Evolutionary conservation across 2,888 invertebrate genomes (phyloP).

Genomic region (Caenorhabditis wallacei): DNA sequence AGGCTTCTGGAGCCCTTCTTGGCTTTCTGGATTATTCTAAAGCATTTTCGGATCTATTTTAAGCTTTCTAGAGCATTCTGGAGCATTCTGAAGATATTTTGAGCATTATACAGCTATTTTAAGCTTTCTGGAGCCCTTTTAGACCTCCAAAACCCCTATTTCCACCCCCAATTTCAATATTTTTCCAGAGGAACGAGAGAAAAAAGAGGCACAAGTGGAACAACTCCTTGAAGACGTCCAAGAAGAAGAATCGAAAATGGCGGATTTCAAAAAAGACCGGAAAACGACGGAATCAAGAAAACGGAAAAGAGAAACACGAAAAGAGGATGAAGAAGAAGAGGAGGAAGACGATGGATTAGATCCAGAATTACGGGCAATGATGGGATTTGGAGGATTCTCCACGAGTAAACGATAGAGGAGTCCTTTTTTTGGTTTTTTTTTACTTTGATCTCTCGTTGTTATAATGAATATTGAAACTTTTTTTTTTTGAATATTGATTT

Average conservation of each 20-base stretch:
- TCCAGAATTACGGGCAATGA: constrained; percentile 90
- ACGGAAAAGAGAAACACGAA: constrained; percentile 57
- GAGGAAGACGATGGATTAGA: constrained; percentile 84
- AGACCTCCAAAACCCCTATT: background rate
- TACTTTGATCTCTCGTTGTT: constrained; percentile 3
- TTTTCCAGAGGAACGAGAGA: constrained; percentile 83
- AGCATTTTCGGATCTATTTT: too few species aligned
- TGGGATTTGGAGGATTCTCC: constrained; percentile 94
- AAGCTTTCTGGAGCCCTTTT: too few species aligned
- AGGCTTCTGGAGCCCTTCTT: too few species aligned
- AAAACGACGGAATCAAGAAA: constrained; percentile 65
- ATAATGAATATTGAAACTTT: constrained; percentile 3
- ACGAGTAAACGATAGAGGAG: constrained; percentile 79
- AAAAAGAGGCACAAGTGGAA: constrained; percentile 93
- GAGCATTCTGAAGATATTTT: too few species aligned
- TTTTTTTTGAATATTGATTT: constrained; percentile 10
- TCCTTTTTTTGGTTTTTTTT: too few species aligned
- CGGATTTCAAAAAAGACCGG: constrained; percentile 88
- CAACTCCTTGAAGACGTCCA: constrained; percentile 84
- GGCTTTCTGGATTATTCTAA: too few species aligned
- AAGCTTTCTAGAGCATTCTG: too few species aligned
- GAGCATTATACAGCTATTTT: too few species aligned
- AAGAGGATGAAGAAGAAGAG: constrained; percentile 52
- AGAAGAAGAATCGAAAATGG: constrained; percentile 91
- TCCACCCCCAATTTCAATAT: background rate